These are phyloP conservation scores for Ophonus ardosiacus DNA, from an alignment of 2,888 invertebrate genomes.

Conservation along the genomic window DNA sequence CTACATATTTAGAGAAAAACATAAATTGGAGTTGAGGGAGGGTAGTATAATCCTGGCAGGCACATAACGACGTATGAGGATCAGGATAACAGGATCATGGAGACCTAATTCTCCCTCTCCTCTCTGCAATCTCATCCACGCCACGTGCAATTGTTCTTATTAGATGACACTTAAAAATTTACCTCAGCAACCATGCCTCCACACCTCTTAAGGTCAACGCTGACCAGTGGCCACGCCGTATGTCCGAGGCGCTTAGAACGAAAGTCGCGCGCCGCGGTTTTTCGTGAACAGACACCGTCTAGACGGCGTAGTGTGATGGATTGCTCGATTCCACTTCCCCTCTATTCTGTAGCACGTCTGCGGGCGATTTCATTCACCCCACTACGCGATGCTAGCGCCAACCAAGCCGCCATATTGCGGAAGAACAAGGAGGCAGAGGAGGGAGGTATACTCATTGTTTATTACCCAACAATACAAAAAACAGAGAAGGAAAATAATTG, in stretches of 20 bases:
- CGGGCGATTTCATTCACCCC: conserved; percentile 67
- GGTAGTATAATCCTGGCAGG: too few species aligned
- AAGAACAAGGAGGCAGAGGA: background rate
- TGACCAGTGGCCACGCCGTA: conserved; percentile 12
- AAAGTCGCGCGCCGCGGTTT: conserved; percentile 42
- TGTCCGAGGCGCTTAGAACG: background rate
- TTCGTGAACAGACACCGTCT: conserved; percentile 66
- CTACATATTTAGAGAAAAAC: too few species aligned
- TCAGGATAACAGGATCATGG: too few species aligned
- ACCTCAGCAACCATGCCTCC: conserved; percentile 18
- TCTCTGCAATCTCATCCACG: too few species aligned
- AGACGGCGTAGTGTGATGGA: conserved; percentile 68
- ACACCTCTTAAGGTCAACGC: conserved; percentile 48
- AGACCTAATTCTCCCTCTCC: too few species aligned
- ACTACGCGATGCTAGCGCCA: conserved; percentile 41
- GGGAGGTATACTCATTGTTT: background rate
- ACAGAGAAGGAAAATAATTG: background rate
- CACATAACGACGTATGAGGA: background rate
- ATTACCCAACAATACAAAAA: background rate
- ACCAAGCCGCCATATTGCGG: conserved; percentile 20
- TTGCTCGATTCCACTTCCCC: conserved; percentile 66
- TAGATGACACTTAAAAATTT: conserved; percentile 46
- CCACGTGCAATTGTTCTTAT: background rate
- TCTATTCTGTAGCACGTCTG: conserved; percentile 64
- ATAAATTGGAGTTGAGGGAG: too few species aligned